Percentiles rank a stretch among this genome's conserved stretches.
Evolutionary conservation across 2,797 vertebrate species (phyloP).

Genomic region (Tapera naevia): DNA sequence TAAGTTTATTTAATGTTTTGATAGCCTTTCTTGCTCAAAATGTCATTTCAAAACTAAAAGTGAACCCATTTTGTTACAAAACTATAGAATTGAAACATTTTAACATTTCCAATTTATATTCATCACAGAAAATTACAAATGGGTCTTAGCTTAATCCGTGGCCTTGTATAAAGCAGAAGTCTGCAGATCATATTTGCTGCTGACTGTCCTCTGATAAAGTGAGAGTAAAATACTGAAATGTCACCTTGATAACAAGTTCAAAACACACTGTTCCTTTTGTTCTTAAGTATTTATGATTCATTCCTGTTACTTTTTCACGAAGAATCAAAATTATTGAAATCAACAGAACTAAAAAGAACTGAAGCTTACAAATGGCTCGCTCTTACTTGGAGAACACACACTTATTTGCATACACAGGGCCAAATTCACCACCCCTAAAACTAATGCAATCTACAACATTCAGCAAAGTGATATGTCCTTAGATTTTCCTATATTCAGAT

Average conservation of each 20-base stretch:
- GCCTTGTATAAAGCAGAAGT: not conserved
- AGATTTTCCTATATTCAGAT: not conserved
- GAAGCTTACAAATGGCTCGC: not conserved
- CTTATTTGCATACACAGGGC: not conserved
- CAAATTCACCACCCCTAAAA: not conserved
- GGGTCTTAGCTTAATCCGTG: not conserved
- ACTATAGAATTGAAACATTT: not conserved
- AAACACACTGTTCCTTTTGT: not conserved
- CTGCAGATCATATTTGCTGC: not conserved
- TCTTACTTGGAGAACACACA: not conserved
- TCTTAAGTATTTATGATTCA: not conserved
- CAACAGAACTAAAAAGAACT: not conserved
- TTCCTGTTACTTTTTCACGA: not conserved
- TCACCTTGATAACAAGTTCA: not conserved
- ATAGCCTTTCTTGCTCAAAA: not conserved
- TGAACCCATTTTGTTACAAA: not conserved
- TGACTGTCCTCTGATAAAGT: not conserved
- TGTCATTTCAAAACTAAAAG: not conserved
- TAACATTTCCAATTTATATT: not conserved
- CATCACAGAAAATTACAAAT: not conserved
- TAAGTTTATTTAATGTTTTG: not conserved
- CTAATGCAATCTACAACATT: not conserved
- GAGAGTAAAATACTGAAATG: not conserved
- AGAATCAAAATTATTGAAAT: not conserved
- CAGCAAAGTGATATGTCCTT: not conserved